phyloP scores from a whole-genome alignment of 92 coral and sea anemone genomes.

The Siderastrea radians region DNA sequence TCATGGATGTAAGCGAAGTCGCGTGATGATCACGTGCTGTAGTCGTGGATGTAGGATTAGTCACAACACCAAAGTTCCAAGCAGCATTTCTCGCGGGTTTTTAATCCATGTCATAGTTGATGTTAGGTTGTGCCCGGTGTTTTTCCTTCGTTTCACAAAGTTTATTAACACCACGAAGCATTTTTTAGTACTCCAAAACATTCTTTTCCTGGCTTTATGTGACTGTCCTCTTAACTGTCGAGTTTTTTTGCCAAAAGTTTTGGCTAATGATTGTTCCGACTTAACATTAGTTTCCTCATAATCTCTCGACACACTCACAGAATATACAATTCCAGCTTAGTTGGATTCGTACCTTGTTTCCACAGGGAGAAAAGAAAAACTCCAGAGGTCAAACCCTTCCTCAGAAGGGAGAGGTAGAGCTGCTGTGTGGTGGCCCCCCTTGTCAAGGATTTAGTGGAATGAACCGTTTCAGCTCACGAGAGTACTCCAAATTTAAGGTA shows the following conservation, averaged over 20 bases:
- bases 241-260: no score
- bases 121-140: background rate
- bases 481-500: constrained; percentile 97
- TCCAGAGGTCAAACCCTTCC: constrained; percentile 93
- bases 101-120: background rate
- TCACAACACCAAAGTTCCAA: background rate
- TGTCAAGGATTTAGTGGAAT: constrained; percentile 99
- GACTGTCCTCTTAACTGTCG: no score
- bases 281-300: no score
- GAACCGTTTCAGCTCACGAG: constrained; percentile 98
- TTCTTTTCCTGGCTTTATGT: no score
- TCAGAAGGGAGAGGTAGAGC: constrained; percentile 96
- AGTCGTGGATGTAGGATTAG: background rate
- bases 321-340: no score
- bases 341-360: background rate
- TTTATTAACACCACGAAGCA: no score
- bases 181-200: no score
- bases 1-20: constrained; percentile 84
- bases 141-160: no score
- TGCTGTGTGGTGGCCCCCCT: constrained; percentile 99
- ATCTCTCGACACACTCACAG: no score
- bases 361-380: constrained; percentile 88
- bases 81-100: background rate
- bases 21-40: background rate
- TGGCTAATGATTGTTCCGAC: no score